Percentiles rank a stretch among this genome's conserved stretches.
Conservation (phyloP, 2,797 vertebrate species). For the Jordanella pulchra region DNA sequence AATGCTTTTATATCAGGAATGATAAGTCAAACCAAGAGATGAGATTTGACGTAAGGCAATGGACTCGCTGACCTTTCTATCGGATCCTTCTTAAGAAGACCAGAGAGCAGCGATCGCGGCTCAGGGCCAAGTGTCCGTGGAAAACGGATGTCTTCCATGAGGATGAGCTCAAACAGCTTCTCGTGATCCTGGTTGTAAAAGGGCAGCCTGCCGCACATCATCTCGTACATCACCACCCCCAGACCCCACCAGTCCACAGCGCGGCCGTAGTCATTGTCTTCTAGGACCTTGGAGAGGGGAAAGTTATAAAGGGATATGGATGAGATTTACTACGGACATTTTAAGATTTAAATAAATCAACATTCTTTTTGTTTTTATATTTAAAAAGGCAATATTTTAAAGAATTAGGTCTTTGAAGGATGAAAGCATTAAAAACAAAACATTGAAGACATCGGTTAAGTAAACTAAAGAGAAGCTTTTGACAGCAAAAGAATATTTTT, state of each 20-base stretch:
- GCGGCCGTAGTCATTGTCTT: conserved; percentile 95
- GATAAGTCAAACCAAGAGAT: background rate
- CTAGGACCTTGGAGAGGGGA: conserved; percentile 84
- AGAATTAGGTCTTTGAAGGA: background rate
- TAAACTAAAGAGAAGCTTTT: background rate
- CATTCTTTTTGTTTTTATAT: background rate
- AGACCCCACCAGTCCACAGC: conserved; percentile 99
- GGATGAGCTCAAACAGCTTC: conserved; percentile 96
- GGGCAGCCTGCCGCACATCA: conserved; percentile 96
- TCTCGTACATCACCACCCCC: conserved; percentile 98
- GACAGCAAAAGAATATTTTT: background rate
- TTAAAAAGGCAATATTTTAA: background rate
- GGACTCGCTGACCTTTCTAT: conserved; percentile 84
- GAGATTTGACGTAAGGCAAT: background rate
- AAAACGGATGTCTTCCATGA: conserved; percentile 97
- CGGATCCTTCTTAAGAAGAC: conserved; percentile 95
- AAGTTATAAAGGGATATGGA: conserved; percentile 8
- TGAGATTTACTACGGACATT: background rate
- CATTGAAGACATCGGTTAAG: background rate
- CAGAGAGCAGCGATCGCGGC: conserved; percentile 90
- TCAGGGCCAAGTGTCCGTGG: conserved; percentile 92
- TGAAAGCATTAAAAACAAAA: background rate
- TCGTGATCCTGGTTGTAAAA: conserved; percentile 99
- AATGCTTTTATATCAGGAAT: background rate
- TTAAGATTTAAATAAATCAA: background rate